phyloP scores from a whole-genome alignment of 2,797 vertebrate species.

The Astyanax mexicanus region DNA sequence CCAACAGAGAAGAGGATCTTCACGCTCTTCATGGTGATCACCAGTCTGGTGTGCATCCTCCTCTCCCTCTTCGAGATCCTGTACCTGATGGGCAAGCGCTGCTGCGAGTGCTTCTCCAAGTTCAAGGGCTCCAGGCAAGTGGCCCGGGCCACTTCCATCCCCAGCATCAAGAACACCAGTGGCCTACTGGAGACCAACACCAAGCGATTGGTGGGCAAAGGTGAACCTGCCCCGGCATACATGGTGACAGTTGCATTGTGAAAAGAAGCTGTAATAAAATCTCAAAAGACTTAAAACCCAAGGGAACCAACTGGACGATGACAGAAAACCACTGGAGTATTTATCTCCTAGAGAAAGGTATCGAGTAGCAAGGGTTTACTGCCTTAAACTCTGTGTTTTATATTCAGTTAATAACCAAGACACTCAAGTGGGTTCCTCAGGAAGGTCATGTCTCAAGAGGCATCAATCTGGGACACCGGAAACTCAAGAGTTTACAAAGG shows the following conservation, averaged over 20 bases:
- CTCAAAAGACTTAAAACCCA: background rate
- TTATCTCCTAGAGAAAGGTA: background rate
- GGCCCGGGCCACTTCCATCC: constrained; percentile 56
- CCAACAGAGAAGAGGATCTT: constrained; percentile 92
- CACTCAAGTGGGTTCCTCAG: background rate
- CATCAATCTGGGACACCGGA: too few relatives aligned
- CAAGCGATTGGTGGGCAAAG: constrained; percentile 52
- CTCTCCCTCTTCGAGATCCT: constrained; percentile 84
- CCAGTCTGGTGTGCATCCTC: constrained; percentile 83
- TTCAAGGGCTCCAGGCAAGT: constrained; percentile 50
- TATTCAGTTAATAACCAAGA: background rate
- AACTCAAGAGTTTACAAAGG: too few relatives aligned
- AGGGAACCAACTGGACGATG: background rate
- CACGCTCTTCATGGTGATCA: constrained; percentile 90
- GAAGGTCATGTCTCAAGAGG: too few relatives aligned
- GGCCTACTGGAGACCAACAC: constrained; percentile 61
- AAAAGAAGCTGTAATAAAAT: background rate
- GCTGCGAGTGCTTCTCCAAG: constrained; percentile 62
- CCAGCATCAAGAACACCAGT: constrained; percentile 36
- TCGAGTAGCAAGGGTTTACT: too few relatives aligned
- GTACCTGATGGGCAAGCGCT: constrained; percentile 87
- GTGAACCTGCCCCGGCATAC: constrained; percentile 66
- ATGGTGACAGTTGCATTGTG: constrained; percentile 45
- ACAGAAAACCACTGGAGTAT: background rate
- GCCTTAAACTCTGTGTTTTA: too few relatives aligned